Base-by-base conservation (phyloP, 2,888 invertebrate genomes). In the Tenthredo notha region DNA sequence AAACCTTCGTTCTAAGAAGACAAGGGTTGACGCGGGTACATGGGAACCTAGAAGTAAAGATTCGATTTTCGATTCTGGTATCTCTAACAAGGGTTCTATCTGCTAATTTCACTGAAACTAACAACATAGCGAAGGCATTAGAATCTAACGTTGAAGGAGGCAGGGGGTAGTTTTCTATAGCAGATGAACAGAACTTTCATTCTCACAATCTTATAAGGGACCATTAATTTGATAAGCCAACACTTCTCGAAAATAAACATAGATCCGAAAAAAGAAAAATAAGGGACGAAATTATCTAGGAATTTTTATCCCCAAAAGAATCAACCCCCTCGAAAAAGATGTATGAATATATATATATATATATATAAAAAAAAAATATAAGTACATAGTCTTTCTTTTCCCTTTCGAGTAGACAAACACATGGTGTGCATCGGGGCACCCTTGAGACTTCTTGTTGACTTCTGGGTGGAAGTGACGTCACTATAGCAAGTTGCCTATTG, bases 21-120 rank as follows among this genome's bases (percentile, higher is more conserved):
- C 83, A 50, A 67, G 83, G 83, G 83, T 83, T 83, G 83, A 83
- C 83, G 83, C 9, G 67, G 83, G 83, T 83, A n/a, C 37, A n/a
- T n/a, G 67, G n/a, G 61, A 58, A 21, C 7, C n/a, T 67, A 21
- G 67, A 43, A 25, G 47, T 67, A 37, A 43, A 83, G 65, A 83
- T 83, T 65, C 83, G 83, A 67, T 83, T 67, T 61, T 67, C 43
- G 43, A 61, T 80, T 40, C 40, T 5, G n/a, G 15, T 37, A 40
- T 25, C 61, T 54, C 50, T 58, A 78, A 58, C 77, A 40, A 80
- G 78, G 58, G 58, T n/a, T 50, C 50, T 80, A 43, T 15, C 77
- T 33, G 47, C 50, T 77, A 77, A 77, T 77, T 77, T 33, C 29
- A 29, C 77, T 18, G 40, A n/a, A 18, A 37, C 21, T 15, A 67